Percentiles rank a stretch among this genome's conserved stretches.
phyloP scores from a whole-genome alignment of 2,797 vertebrate genomes.

The Sebastes flavidus region DNA sequence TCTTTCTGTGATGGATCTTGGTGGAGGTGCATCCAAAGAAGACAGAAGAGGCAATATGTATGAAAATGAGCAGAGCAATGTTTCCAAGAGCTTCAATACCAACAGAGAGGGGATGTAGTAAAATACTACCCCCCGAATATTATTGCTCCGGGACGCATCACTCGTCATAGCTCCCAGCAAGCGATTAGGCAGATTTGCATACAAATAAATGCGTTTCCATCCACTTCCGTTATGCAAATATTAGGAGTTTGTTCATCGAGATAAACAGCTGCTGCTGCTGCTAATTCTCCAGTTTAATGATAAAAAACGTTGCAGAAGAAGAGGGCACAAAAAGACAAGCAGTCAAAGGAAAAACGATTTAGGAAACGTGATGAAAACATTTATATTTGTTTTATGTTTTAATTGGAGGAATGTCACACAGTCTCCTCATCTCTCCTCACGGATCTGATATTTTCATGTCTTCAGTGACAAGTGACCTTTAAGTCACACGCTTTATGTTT shows the following conservation, averaged over 20 bases:
- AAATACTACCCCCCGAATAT: constrained; percentile 54
- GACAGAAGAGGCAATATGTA: constrained; percentile 77
- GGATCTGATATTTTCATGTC: background rate
- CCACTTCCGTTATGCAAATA: background rate
- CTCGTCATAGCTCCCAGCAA: constrained; percentile 52
- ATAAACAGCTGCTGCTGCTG: background rate
- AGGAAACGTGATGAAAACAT: background rate
- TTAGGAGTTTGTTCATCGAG: background rate
- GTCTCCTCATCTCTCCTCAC: background rate
- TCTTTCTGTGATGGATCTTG: constrained; percentile 62
- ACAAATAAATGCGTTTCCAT: background rate
- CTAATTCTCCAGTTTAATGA: background rate
- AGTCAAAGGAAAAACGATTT: background rate
- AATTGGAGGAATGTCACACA: background rate
- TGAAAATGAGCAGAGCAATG: constrained; percentile 74
- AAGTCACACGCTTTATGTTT: background rate
- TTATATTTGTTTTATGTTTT: background rate
- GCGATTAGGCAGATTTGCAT: background rate
- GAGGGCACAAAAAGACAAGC: background rate
- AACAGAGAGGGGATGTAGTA: constrained; percentile 54
- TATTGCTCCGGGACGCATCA: constrained; percentile 63
- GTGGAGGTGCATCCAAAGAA: constrained; percentile 63
- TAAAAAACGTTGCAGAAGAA: background rate
- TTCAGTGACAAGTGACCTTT: background rate
- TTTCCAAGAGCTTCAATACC: constrained; percentile 50